These are phyloP conservation scores for Campoplex capitator DNA, from an alignment of 2,888 invertebrate species.

Conservation along the genomic window DNA sequence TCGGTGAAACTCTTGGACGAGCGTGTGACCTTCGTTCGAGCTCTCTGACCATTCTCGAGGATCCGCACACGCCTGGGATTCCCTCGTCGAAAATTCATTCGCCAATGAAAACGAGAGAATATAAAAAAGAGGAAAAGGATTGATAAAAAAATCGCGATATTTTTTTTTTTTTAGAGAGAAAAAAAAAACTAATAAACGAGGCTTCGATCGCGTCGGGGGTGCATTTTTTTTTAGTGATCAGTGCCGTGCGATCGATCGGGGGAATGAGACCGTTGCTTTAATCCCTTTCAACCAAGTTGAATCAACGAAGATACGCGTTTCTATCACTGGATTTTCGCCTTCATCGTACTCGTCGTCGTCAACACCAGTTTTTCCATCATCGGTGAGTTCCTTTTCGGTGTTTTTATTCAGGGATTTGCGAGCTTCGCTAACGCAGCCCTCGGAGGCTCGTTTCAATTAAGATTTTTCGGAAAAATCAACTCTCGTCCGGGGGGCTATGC, in stretches of 20 bases:
- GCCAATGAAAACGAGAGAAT: too few species aligned
- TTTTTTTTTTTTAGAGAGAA: not conserved
- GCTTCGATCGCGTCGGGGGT: not conserved
- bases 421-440: too few species aligned
- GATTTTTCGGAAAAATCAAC: not conserved
- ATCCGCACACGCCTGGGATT: not conserved
- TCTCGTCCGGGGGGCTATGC: not conserved
- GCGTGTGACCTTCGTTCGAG: constrained; percentile 66
- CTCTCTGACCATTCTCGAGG: constrained; percentile 35
- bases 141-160: not conserved
- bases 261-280: not conserved
- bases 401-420: not conserved
- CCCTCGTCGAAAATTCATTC: not conserved
- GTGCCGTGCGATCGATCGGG: not conserved
- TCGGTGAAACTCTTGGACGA: constrained; percentile 22
- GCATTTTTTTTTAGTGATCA: constrained; percentile 4
- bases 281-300: not conserved
- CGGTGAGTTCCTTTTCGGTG: not conserved
- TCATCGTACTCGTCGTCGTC: not conserved
- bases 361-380: not conserved
- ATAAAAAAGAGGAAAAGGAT: not conserved
- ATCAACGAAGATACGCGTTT: not conserved
- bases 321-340: constrained; percentile 1
- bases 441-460: too few species aligned
- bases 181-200: not conserved